These are phyloP conservation scores for Acleris sparsana DNA, from an alignment of 2,888 invertebrate genomes.

Conservation along the genomic window DNA sequence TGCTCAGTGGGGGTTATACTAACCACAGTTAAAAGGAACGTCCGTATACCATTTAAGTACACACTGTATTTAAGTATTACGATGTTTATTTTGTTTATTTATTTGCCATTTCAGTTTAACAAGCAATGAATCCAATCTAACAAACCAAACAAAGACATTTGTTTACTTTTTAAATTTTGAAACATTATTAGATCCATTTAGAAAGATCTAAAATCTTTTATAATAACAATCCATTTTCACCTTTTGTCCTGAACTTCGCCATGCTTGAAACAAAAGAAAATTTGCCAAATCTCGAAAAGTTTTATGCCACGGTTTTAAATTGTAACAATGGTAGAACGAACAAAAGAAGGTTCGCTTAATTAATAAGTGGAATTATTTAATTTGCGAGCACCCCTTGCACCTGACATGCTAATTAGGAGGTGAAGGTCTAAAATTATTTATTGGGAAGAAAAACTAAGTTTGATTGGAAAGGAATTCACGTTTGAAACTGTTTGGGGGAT, in stretches of 20 bases:
- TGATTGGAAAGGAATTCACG: background rate
- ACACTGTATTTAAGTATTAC: too few species aligned
- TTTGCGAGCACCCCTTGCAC: slow-evolving; percentile 29
- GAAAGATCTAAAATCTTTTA: slow-evolving; percentile 14
- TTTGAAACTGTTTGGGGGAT: background rate
- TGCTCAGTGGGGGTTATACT: too few species aligned
- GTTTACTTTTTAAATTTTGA: too few species aligned
- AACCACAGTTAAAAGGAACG: too few species aligned
- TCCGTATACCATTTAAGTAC: too few species aligned
- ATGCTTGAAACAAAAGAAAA: slow-evolving; percentile 32
- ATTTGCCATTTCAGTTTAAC: too few species aligned
- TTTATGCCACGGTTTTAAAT: slow-evolving; percentile 30
- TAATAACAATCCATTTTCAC: slow-evolving; percentile 32
- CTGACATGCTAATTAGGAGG: slow-evolving; percentile 31
- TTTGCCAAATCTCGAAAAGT: slow-evolving; percentile 35
- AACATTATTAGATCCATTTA: slow-evolving; percentile 10
- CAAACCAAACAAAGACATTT: slow-evolving; percentile 5
- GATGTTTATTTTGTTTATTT: too few species aligned
- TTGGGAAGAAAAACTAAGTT: slow-evolving; percentile 18
- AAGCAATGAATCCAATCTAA: too few species aligned
- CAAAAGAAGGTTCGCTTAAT: slow-evolving; percentile 34
- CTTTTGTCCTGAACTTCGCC: slow-evolving; percentile 27
- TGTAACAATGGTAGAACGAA: slow-evolving; percentile 30
- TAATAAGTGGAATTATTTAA: slow-evolving; percentile 36
- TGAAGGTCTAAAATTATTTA: slow-evolving; percentile 28